phyloP scores from a whole-genome alignment of 2,797 vertebrate genomes.

The Iguana delicatissima region DNA sequence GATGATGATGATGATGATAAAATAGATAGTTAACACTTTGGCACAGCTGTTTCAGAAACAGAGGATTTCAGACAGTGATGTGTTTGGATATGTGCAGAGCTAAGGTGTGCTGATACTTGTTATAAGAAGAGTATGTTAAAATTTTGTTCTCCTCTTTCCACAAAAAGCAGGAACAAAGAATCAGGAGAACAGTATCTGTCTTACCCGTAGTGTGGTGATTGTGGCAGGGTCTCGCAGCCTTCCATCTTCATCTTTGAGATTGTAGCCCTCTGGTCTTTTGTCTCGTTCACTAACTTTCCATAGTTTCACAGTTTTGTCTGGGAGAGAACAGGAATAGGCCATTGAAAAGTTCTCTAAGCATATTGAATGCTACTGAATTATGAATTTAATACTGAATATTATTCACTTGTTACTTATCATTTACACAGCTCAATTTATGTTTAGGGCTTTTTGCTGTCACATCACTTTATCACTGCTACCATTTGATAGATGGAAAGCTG shows the following conservation, averaged over 20 bases:
- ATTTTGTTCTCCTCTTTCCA: not conserved
- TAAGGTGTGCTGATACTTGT: not conserved
- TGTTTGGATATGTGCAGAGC: not conserved
- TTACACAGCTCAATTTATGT: not conserved
- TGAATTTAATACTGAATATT: not conserved
- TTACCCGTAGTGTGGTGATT: conserved; percentile 94
- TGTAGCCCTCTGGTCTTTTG: conserved; percentile 97
- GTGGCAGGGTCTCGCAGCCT: conserved; percentile 94
- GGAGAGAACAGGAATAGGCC: accelerated
- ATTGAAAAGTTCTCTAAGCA: not conserved
- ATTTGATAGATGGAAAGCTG: not conserved
- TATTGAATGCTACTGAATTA: not conserved
- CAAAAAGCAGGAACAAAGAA: not conserved
- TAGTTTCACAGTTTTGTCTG: conserved; percentile 97
- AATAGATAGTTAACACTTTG: not conserved
- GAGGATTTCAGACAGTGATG: not conserved
- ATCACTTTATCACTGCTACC: not conserved
- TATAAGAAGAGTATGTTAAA: not conserved
- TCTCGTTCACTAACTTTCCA: conserved; percentile 99
- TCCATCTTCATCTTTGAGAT: conserved; percentile 97
- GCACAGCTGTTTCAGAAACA: not conserved
- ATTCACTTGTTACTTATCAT: not conserved
- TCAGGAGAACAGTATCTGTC: conserved; percentile 11
- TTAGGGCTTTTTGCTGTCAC: not conserved
- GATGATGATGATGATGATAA: too few species aligned